These are phyloP conservation scores for Pterocles gutturalis DNA, from an alignment of 2,113 vertebrate species.

Conservation along the genomic window DNA sequence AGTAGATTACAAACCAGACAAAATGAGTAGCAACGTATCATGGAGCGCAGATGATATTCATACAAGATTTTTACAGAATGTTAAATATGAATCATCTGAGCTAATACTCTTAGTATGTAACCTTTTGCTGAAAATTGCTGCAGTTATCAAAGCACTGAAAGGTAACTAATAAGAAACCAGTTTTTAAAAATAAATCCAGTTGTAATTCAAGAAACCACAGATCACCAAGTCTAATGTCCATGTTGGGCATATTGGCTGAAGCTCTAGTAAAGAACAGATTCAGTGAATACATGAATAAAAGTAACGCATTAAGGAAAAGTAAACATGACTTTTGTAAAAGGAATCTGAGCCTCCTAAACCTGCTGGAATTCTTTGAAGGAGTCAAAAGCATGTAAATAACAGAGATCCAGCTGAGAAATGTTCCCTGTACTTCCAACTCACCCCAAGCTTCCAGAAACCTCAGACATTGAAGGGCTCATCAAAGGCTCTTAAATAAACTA, in stretches of 20 bases:
- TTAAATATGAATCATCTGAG: constrained; percentile 13
- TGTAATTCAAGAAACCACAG: background rate
- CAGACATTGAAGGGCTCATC: background rate
- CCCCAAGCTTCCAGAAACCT: constrained; percentile 41
- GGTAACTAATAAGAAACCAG: constrained; percentile 18
- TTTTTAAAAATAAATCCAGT: constrained; percentile 1
- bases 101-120: background rate
- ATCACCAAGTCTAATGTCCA: background rate
- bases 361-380: constrained; percentile 50
- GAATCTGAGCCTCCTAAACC: constrained; percentile 25
- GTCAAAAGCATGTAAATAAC: constrained; percentile 29
- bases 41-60: background rate
- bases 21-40: background rate
- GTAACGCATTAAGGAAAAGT: constrained; percentile 11
- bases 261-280: background rate
- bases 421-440: constrained; percentile 9
- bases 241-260: background rate
- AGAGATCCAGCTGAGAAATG: constrained; percentile 48
- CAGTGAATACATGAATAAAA: constrained; percentile 27
- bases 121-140: constrained; percentile 42
- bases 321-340: constrained; percentile 36
- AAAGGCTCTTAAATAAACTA: constrained; percentile 31
- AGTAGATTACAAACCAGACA: background rate
- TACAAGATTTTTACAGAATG: background rate
- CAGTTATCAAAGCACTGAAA: background rate